A percentile compares a stretch with the other conserved stretches of the same genome.
These are phyloP conservation scores for Acheta domesticus DNA, from an alignment of 2,888 invertebrate genomes.

Conservation along the genomic window DNA sequence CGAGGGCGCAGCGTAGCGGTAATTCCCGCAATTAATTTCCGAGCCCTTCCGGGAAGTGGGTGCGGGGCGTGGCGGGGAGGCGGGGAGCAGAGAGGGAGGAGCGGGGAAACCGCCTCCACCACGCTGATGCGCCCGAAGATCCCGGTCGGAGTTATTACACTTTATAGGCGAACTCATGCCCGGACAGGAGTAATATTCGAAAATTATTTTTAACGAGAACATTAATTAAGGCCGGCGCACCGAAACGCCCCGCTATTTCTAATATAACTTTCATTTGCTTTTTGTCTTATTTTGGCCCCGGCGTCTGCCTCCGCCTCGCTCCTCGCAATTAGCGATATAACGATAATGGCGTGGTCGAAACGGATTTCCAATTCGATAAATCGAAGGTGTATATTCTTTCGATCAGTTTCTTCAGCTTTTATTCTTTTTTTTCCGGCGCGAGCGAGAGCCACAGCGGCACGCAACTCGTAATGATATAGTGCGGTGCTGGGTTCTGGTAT, in stretches of 20 bases:
- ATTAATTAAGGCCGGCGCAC: slow-evolving; percentile 5
- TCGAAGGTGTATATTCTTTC: not conserved
- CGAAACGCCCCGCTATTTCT: not conserved
- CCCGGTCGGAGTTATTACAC: too few species aligned
- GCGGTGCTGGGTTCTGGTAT: not conserved
- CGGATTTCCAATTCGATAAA: slow-evolving; percentile 18
- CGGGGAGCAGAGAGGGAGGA: too few species aligned
- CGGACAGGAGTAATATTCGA: not conserved
- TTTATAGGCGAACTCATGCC: not conserved
- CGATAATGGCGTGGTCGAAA: slow-evolving; percentile 10
- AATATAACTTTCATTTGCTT: slow-evolving; percentile 7
- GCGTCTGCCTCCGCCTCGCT: not conserved
- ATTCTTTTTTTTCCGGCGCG: not conserved
- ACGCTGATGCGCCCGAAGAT: too few species aligned
- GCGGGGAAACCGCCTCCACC: too few species aligned
- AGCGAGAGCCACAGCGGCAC: not conserved
- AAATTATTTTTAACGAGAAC: slow-evolving; percentile 10
- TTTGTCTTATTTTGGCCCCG: not conserved
- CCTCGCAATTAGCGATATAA: not conserved
- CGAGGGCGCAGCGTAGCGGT: too few species aligned
- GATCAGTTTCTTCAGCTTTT: slow-evolving; percentile 11
- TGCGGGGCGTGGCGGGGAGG: too few species aligned
- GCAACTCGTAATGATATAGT: slow-evolving; percentile 18
- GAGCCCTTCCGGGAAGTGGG: too few species aligned
- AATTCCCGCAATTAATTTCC: too few species aligned